Base-by-base conservation (phyloP, 2,797 vertebrate species). In the Mallotus villosus region DNA sequence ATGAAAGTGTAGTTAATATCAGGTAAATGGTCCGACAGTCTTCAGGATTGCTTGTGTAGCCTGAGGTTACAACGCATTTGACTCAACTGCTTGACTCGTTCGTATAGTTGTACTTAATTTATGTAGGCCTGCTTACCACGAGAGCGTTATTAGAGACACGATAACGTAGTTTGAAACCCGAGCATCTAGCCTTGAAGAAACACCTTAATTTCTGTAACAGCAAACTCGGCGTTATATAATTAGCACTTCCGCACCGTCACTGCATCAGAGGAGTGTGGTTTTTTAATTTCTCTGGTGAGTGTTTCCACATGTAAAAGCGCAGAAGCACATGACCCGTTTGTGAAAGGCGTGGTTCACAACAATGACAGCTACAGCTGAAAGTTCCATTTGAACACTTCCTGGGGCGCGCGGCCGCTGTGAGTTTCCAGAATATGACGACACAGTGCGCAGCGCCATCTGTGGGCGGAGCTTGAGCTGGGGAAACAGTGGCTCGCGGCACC, bases 361-460 rank as follows among this genome's bases (percentile, higher is more conserved):
- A 25, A 34, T 65, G 21, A 49, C 41, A 2, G 63, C 63, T 64
- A 6, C 5, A 27, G 60, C 27, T 25, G 27, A 63, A 37, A 29
- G 22, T 22, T 63, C 49, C 55, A 41, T 41, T 25, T 29, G 32
- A 12, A 61, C 58, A 60, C 57, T 64, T 75, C 67, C 58, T 63
- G 60, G 71, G 67, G 41, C 41, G 41, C 41, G 41, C 41, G 41
- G 74, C 8, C 21, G 32, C 25, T 29, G 16, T 51, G 19, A 27
- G 34, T 69, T 77, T 79, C 63, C 65, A 70, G 73, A 75, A 70
- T 21, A 16, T 68, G 79, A 74, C 17, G 51, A 14, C 49, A 51
- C 49, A 67, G 55, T 2, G 5, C 0, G 19, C 12, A 32, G 21
- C 32, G 72, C 64, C 64, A 61, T 9, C 6, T 21, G 53, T 49